These are phyloP conservation scores for Halichondria panicea DNA, from an alignment of 37 sponge, comb jelly and placozoan species.

Conservation along the genomic window DNA sequence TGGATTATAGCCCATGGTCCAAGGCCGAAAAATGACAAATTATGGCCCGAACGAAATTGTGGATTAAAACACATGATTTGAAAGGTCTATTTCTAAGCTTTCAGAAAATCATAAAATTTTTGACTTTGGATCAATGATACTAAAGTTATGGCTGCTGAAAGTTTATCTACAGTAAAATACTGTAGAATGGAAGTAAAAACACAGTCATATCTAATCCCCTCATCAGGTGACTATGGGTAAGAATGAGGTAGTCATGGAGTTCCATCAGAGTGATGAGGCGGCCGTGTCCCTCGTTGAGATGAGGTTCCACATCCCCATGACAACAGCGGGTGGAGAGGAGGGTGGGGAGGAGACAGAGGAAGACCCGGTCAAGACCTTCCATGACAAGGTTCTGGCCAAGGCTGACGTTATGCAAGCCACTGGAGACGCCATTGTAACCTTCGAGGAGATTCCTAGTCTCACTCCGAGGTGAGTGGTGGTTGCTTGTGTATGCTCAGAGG, in stretches of 20 bases:
- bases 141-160: no score
- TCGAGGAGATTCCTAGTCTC: slow-evolving; percentile 78
- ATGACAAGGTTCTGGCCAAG: slow-evolving; percentile 76
- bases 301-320: slow-evolving; percentile 91
- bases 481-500: no score
- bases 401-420: slow-evolving; percentile 94
- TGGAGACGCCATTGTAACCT: slow-evolving; percentile 93
- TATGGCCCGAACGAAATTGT: no score
- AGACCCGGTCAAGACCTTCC: slow-evolving; percentile 59
- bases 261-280: slow-evolving; percentile 90
- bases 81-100: no score
- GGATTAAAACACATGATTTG: no score
- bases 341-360: slow-evolving; percentile 3
- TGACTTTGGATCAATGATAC: no score
- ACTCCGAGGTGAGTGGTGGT: slow-evolving; percentile 88
- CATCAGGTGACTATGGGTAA: slow-evolving; percentile 82
- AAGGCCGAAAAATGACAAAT: no score
- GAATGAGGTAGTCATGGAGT: slow-evolving; percentile 97
- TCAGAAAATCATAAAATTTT: no score
- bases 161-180: no score
- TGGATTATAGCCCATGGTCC: no score
- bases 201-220: no score
- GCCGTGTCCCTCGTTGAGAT: slow-evolving; percentile 93
- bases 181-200: no score
- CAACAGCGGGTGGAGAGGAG: slow-evolving; percentile 18